Conservation (phyloP, 2,888 invertebrate species). For the Hemistola chrysoprasaria region DNA sequence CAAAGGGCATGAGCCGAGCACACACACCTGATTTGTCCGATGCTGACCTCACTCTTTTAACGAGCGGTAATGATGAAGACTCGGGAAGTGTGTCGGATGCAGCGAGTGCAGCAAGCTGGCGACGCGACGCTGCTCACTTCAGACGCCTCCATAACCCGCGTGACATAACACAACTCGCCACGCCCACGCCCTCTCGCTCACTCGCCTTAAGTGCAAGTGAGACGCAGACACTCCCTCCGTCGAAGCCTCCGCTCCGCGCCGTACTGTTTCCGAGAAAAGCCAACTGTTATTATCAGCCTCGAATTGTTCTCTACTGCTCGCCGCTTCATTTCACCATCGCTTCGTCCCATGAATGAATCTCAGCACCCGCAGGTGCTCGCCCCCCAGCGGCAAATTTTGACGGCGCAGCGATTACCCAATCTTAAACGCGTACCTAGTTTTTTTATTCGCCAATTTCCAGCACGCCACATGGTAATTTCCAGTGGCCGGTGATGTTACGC, state of each 20-base stretch:
- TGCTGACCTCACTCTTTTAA: constrained; percentile 53
- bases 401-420: constrained; percentile 62
- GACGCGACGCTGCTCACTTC: constrained; percentile 29
- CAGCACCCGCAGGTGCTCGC: constrained; percentile 71
- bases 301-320: constrained; percentile 73
- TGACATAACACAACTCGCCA: constrained; percentile 70
- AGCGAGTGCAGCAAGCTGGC: constrained; percentile 59
- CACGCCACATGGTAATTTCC: constrained; percentile 74
- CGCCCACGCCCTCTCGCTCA: constrained; percentile 72
- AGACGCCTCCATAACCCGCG: constrained; percentile 62
- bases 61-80: constrained; percentile 60
- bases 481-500: constrained; percentile 60
- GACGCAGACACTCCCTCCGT: constrained; percentile 60
- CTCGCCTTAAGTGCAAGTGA: constrained; percentile 52
- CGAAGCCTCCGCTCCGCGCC: constrained; percentile 73
- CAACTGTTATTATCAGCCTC: constrained; percentile 76
- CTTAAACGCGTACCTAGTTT: constrained; percentile 62
- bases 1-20: not conserved
- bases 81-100: constrained; percentile 58
- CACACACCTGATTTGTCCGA: constrained; percentile 21
- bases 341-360: constrained; percentile 74
- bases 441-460: constrained; percentile 66
- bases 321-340: constrained; percentile 55
- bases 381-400: constrained; percentile 65
- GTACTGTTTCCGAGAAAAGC: constrained; percentile 75